These are phyloP conservation scores for Dusona sp. DNA, from an alignment of 2,888 invertebrate species.

Conservation along the genomic window DNA sequence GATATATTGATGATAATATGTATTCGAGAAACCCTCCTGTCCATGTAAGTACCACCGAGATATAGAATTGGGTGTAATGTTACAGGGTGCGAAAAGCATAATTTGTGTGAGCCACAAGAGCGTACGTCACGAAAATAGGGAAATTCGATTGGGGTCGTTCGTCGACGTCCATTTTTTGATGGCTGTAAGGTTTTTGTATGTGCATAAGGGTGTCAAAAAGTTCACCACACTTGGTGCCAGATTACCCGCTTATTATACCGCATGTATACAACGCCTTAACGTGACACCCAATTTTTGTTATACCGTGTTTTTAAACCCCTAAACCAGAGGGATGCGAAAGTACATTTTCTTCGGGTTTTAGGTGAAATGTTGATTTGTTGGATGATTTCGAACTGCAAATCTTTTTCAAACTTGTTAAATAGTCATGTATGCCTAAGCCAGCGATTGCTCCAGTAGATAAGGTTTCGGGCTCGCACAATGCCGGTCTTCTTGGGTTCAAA, in stretches of 20 bases:
- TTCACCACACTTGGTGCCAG: slow-evolving; percentile 66
- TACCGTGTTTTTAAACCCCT: neutral
- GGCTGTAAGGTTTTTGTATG: slow-evolving; percentile 25
- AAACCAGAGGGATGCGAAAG: neutral
- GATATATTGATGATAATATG: slow-evolving; percentile 57
- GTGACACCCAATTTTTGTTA: slow-evolving; percentile 50
- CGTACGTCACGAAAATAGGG: slow-evolving; percentile 57
- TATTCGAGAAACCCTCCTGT: slow-evolving; percentile 44
- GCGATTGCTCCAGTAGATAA: no score
- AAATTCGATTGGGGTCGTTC: slow-evolving; percentile 59
- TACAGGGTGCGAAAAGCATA: slow-evolving; percentile 43
- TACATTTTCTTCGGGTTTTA: neutral
- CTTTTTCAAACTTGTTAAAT: neutral
- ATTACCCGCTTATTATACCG: slow-evolving; percentile 68
- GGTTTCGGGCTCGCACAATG: no score
- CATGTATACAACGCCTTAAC: slow-evolving; percentile 36
- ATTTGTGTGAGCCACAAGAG: slow-evolving; percentile 23
- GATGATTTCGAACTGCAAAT: neutral
- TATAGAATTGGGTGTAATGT: slow-evolving; percentile 55
- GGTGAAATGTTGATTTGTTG: neutral
- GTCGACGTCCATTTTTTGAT: slow-evolving; percentile 43
- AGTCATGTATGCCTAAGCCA: no score
- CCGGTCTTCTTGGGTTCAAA: no score
- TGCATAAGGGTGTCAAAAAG: slow-evolving; percentile 66
- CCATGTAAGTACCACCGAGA: slow-evolving; percentile 51